Conservation (phyloP, 2,797 vertebrate genomes). For the Agapornis canus region DNA sequence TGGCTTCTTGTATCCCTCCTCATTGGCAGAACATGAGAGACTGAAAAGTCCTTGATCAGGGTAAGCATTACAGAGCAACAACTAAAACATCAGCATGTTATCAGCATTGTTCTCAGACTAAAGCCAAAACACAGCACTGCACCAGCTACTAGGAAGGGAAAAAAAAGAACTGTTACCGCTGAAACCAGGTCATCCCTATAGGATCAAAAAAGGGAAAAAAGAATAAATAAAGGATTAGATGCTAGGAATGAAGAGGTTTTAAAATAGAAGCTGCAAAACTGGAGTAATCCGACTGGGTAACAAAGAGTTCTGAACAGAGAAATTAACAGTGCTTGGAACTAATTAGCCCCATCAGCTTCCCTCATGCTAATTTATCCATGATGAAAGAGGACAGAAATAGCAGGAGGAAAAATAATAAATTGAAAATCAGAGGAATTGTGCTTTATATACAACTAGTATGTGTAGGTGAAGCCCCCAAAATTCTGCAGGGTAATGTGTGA, state of each 20-base stretch:
- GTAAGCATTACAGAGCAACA: not conserved
- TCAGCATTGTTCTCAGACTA: not conserved
- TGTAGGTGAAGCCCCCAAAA: not conserved
- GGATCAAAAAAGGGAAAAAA: not conserved
- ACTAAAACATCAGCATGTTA: not conserved
- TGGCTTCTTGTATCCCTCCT: not conserved
- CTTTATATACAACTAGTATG: not conserved
- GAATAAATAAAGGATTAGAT: not conserved
- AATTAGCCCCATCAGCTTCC: constrained; percentile 34
- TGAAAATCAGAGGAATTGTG: not conserved
- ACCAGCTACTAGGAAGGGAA: not conserved
- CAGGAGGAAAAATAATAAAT: not conserved
- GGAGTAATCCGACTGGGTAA: not conserved
- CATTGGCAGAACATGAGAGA: not conserved
- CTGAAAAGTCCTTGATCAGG: not conserved
- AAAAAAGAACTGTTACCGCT: not conserved
- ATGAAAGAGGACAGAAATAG: not conserved
- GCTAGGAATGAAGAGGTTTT: not conserved
- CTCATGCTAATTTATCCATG: not conserved
- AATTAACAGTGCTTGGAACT: constrained; percentile 29
- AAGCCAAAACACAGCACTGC: not conserved
- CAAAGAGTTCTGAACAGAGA: constrained; percentile 1
- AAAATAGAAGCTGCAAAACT: not conserved
- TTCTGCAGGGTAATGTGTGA: not conserved
- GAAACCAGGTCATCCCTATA: not conserved